These are phyloP conservation scores for Danio kyathit DNA, from an alignment of 2,797 vertebrate species.

Conservation along the genomic window DNA sequence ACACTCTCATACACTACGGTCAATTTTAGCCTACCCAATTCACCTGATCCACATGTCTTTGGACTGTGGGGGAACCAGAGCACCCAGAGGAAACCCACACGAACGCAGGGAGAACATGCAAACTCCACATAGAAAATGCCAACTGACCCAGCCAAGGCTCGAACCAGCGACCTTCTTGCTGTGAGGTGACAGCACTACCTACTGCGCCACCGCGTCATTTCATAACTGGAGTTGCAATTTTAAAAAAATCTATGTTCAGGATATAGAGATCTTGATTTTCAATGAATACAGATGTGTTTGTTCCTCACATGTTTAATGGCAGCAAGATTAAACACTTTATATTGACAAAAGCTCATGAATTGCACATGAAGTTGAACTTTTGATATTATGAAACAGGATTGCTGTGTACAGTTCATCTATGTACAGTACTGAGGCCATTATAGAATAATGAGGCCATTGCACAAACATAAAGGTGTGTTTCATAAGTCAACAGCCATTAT, in stretches of 20 bases:
- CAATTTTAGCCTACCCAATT: too few relatives aligned
- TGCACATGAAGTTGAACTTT: neutral
- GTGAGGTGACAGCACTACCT: too few relatives aligned
- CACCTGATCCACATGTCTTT: too few relatives aligned
- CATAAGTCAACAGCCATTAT: neutral
- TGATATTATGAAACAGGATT: neutral
- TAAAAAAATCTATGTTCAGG: neutral
- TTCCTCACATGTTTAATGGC: neutral
- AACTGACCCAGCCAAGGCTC: too few relatives aligned
- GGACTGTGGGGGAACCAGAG: too few relatives aligned
- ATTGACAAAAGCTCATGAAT: neutral
- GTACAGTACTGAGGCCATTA: neutral
- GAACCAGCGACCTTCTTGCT: too few relatives aligned
- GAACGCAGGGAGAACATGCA: too few relatives aligned
- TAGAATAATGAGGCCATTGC: neutral
- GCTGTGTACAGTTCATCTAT: neutral
- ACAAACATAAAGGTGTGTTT: constrained; percentile 37
- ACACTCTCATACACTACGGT: too few relatives aligned
- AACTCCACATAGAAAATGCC: too few relatives aligned
- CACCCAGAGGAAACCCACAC: too few relatives aligned
- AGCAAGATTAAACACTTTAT: neutral
- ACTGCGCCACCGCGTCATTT: too few relatives aligned
- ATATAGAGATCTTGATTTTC: neutral
- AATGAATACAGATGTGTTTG: neutral
- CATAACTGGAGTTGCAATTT: too few relatives aligned